Evolutionary conservation across 2,888 invertebrate species (phyloP).

Genomic region (Bembecia ichneumoniformis): DNA sequence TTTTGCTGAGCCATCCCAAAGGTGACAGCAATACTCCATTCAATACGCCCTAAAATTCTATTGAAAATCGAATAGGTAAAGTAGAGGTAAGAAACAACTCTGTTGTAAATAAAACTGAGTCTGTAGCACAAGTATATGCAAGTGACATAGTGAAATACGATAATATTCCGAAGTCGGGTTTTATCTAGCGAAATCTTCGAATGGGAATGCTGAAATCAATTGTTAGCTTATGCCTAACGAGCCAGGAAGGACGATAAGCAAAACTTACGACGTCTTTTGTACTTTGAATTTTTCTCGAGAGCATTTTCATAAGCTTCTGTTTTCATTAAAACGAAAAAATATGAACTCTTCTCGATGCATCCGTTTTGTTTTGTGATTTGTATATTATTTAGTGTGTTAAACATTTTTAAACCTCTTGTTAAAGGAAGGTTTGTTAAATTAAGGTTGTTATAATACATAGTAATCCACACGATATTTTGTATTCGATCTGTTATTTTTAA

Average conservation of each 20-base stretch:
- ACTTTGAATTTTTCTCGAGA: constrained; percentile 35
- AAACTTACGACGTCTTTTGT: constrained; percentile 61
- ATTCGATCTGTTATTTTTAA: too few species aligned
- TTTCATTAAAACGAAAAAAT: background rate
- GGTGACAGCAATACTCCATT: too few species aligned
- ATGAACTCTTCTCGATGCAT: background rate
- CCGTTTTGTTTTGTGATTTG: too few species aligned
- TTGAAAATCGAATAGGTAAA: too few species aligned
- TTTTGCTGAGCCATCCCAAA: too few species aligned
- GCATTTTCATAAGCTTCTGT: background rate
- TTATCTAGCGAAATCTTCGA: constrained; percentile 39
- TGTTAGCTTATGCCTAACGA: constrained; percentile 57
- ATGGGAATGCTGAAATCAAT: constrained; percentile 52
- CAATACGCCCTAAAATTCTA: too few species aligned
- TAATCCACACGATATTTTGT: too few species aligned
- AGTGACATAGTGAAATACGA: constrained; percentile 53
- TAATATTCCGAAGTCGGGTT: constrained; percentile 45
- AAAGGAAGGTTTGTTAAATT: too few species aligned
- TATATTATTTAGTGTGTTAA: too few species aligned
- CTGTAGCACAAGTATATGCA: constrained; percentile 19
- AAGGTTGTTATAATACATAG: too few species aligned
- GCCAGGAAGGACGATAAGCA: constrained; percentile 54
- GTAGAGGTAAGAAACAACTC: too few species aligned
- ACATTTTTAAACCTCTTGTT: too few species aligned
- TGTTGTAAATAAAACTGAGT: background rate